These are phyloP conservation scores for Saimiri boliviensis DNA, from an alignment of 2,113 vertebrate species.

Conservation along the genomic window DNA sequence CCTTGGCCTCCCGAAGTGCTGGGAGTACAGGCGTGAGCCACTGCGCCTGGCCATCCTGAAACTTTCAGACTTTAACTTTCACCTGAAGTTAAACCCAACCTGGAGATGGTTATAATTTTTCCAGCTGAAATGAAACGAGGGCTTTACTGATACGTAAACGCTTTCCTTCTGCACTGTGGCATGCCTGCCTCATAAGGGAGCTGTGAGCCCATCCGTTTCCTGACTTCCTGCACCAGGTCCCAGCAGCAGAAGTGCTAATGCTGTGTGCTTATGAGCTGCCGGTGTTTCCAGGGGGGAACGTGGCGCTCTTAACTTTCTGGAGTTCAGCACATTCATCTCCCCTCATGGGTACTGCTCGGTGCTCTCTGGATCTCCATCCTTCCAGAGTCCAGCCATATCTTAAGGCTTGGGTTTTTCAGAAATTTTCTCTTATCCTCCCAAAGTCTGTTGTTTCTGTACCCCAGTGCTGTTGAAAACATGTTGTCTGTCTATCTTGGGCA, in stretches of 20 bases:
- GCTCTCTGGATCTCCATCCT: neutral
- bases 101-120: neutral
- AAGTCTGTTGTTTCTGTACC: neutral
- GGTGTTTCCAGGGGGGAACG: neutral
- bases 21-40: too few relatives aligned
- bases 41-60: neutral
- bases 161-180: neutral
- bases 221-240: rapidly evolving
- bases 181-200: rapidly evolving
- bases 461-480: neutral
- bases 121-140: neutral
- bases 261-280: neutral
- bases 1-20: too few relatives aligned
- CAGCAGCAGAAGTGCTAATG: neutral
- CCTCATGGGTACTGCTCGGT: neutral
- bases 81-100: neutral
- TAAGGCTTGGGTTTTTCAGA: neutral
- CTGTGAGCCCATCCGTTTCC: neutral
- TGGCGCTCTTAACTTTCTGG: neutral
- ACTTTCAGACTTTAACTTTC: neutral
- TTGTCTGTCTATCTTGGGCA: neutral
- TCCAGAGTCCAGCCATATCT: neutral
- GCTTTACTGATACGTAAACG: neutral
- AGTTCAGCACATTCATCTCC: neutral
- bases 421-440: neutral